A percentile compares a stretch with the other conserved stretches of the same genome.
Evolutionary conservation across 2,888 invertebrate species (phyloP).

Genomic region (Apodemia arnacis): DNA sequence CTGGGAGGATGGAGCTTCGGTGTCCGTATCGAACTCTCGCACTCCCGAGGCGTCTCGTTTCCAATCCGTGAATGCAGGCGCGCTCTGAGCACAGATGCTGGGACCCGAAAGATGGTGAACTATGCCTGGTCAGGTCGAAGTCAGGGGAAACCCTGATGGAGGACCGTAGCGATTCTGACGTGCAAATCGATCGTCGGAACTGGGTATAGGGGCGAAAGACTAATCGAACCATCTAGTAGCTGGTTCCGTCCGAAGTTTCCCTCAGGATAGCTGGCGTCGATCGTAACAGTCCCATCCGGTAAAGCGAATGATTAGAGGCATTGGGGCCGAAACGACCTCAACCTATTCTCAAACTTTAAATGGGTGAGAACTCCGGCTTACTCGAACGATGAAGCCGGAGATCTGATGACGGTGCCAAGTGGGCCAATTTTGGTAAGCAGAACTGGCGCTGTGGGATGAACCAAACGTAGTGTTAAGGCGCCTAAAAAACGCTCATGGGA

Average conservation of each 20-base stretch:
- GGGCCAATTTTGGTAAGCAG: slow-evolving; percentile 98
- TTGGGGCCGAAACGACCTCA: slow-evolving; percentile 97
- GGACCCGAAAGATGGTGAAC: slow-evolving; percentile 98
- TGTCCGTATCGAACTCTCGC: slow-evolving; percentile 91
- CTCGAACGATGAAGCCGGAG: slow-evolving; percentile 93
- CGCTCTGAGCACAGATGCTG: slow-evolving; percentile 96
- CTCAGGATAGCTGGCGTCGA: slow-evolving; percentile 96
- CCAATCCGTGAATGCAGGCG: slow-evolving; percentile 91
- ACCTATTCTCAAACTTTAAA: slow-evolving; percentile 98
- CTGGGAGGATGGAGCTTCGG: slow-evolving; percentile 91
- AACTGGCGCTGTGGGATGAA: slow-evolving; percentile 98
- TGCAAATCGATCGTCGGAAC: slow-evolving; percentile 98
- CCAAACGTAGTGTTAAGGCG: slow-evolving; percentile 97
- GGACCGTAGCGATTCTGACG: slow-evolving; percentile 95
- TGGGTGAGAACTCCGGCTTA: slow-evolving; percentile 96
- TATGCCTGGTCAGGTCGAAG: slow-evolving; percentile 97
- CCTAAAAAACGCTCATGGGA: slow-evolving; percentile 93
- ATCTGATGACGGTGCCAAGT: slow-evolving; percentile 95
- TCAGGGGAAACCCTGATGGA: slow-evolving; percentile 97
- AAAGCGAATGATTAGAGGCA: slow-evolving; percentile 98
- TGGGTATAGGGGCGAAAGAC: slow-evolving; percentile 97
- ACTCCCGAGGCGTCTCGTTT: slow-evolving; percentile 94
- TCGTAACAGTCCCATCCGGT: slow-evolving; percentile 95
- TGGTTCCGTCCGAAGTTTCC: slow-evolving; percentile 98
- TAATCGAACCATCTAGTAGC: slow-evolving; percentile 98